phyloP scores from a whole-genome alignment of 2,797 vertebrate species.

The Limnodromus scolopaceus region DNA sequence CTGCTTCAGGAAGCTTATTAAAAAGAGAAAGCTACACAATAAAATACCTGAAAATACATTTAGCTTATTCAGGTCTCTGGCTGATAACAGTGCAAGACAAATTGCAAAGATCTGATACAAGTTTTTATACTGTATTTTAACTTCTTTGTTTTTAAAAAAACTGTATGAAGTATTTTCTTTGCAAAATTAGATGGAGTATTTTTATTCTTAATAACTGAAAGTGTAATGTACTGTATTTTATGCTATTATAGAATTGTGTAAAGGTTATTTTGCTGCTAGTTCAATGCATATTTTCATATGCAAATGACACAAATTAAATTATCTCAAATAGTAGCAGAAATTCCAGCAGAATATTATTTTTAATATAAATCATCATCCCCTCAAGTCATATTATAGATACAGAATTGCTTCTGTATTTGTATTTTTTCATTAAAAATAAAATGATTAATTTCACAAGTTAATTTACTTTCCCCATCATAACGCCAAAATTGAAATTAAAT shows the following conservation, averaged over 20 bases:
- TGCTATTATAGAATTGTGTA: slow-evolving; percentile 45
- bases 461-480: slow-evolving; percentile 76
- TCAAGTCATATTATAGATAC: slow-evolving; percentile 74
- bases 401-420: slow-evolving; percentile 77
- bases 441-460: slow-evolving; percentile 81
- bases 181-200: slow-evolving; percentile 35
- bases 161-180: neutral
- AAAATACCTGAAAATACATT: slow-evolving; percentile 19
- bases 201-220: slow-evolving; percentile 53
- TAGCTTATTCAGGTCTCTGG: slow-evolving; percentile 6
- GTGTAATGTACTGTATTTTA: slow-evolving; percentile 47
- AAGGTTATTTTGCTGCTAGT: slow-evolving; percentile 62
- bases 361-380: slow-evolving; percentile 76
- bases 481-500: slow-evolving; percentile 78
- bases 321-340: slow-evolving; percentile 69
- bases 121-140: neutral
- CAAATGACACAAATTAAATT: slow-evolving; percentile 77
- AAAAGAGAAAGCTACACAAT: neutral
- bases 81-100: slow-evolving; percentile 41
- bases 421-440: slow-evolving; percentile 83
- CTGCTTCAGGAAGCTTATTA: slow-evolving; percentile 1
- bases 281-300: slow-evolving; percentile 69
- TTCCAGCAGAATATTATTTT: slow-evolving; percentile 72
- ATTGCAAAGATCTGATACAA: slow-evolving; percentile 10
- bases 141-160: neutral